Base-by-base conservation (phyloP, 2,888 invertebrate species). In the Myopa testacea region DNA sequence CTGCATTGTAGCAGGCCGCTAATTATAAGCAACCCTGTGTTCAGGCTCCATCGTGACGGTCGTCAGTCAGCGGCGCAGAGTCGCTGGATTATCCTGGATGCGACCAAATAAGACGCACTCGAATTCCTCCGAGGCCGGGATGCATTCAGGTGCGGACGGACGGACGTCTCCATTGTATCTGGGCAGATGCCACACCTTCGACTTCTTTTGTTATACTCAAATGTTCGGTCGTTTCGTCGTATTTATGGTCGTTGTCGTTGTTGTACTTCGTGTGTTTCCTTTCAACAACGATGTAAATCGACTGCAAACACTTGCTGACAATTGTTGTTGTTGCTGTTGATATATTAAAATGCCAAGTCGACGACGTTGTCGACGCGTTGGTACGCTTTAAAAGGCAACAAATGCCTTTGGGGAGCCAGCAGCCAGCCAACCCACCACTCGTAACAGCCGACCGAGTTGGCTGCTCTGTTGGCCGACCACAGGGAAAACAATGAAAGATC, bases 231-330 rank as follows among this genome's bases (percentile, higher is more conserved):
- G 19, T 69, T 50, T 26, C 40, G 37, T 45, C 50, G 4, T 50
- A n/a, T 12, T 45, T 50, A 8, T n/a, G 40, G n/a, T n/a, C 19
- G 50, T 12, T 45, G 50, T 69, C 40, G n/a, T 40, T 50, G 68
- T 69, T 40, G n/a, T 10, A 38, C 4, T 60, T 4, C 40, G 19
- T 40, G 63, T 40, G n/a, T 58, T 34, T 71, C 7, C 52, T 16
- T 37, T 40, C 26, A 38, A 38, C 60, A 72, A 60, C 38, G 10
- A 69, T 75, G 75, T 75, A 75, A 75, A 75, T 75, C 14, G 26
- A 45, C 69, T 55, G 52, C 68, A 75, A 68, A 60, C 75, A 75
- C 75, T 75, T 75, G 75, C 75, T 75, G 62, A 69, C 75, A 75
- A 69, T 60, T 34, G 63, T 74, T 63, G 19, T 26, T 62, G 26